Conservation (phyloP, 2,888 invertebrate species). For the Plusia festucae region DNA sequence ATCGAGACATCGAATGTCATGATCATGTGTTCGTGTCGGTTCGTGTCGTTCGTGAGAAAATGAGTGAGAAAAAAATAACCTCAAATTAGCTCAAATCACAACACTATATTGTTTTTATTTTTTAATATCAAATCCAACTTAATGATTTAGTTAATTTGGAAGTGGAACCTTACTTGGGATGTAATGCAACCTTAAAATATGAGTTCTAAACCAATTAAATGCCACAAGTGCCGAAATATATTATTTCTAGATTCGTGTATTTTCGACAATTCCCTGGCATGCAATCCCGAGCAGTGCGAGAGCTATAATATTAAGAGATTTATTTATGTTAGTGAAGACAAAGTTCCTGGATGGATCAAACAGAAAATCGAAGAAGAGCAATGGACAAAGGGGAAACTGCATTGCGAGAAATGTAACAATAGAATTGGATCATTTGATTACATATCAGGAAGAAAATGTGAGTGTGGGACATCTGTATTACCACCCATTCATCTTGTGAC, state of each 20-base stretch:
- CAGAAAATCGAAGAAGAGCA: constrained; percentile 85
- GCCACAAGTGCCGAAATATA: constrained; percentile 83
- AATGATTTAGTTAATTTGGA: not conserved
- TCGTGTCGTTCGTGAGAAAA: too few relatives aligned
- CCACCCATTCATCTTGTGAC: constrained; percentile 90
- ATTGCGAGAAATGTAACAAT: constrained; percentile 90
- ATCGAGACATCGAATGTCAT: too few relatives aligned
- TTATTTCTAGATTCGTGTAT: constrained; percentile 68
- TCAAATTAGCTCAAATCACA: too few relatives aligned
- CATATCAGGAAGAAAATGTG: constrained; percentile 90
- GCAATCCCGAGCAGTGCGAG: constrained; percentile 66
- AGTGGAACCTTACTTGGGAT: not conserved
- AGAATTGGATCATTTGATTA: constrained; percentile 92
- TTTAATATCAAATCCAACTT: not conserved
- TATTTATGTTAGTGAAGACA: constrained; percentile 89
- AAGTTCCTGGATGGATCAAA: constrained; percentile 89
- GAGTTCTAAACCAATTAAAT: constrained; percentile 70
- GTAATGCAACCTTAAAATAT: constrained; percentile 12
- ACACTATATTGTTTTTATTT: too few relatives aligned
- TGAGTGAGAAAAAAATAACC: not conserved
- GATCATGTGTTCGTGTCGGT: too few relatives aligned
- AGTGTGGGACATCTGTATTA: constrained; percentile 87
- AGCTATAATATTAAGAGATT: constrained; percentile 76
- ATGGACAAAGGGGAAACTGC: constrained; percentile 92
- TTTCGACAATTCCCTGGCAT: constrained; percentile 58